Percentiles rank a stretch among this genome's conserved stretches.
These are phyloP conservation scores for Datnioides undecimradiatus DNA, from an alignment of 2,113 vertebrate species.

Conservation along the genomic window DNA sequence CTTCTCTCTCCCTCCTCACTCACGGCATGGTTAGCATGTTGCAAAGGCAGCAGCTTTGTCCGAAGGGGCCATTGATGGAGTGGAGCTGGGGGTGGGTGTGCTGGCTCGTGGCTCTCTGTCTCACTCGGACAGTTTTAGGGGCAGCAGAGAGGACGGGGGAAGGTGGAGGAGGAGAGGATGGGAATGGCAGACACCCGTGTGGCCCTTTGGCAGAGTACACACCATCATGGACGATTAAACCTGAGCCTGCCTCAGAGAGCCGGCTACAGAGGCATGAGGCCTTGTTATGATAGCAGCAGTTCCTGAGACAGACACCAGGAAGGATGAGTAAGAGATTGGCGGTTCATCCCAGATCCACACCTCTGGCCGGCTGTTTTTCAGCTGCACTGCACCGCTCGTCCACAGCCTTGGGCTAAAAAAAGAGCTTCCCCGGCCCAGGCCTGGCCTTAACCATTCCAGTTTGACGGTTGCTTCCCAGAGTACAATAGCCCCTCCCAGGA, in stretches of 20 bases:
- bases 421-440: conserved; percentile 39
- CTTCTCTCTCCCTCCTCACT: conserved; percentile 18
- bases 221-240: conserved; percentile 71
- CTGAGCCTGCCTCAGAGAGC: conserved; percentile 56
- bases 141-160: conserved; percentile 44
- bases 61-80: conserved; percentile 58
- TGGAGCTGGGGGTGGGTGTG: conserved; percentile 33
- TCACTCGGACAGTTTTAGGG: conserved; percentile 32
- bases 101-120: conserved; percentile 45
- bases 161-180: conserved; percentile 49
- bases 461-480: conserved; percentile 70
- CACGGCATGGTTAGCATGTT: conserved; percentile 69
- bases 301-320: conserved; percentile 57
- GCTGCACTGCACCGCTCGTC: conserved; percentile 18
- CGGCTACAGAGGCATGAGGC: conserved; percentile 58
- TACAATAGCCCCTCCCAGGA: conserved; percentile 74
- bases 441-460: conserved; percentile 50
- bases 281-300: conserved; percentile 68
- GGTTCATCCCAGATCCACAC: conserved; percentile 39
- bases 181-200: conserved; percentile 35
- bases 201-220: conserved; percentile 62
- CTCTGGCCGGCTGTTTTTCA: conserved; percentile 40
- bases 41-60: conserved; percentile 72
- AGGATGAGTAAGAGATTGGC: conserved; percentile 55
- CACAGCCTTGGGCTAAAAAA: conserved; percentile 40